Conservation (phyloP, 2,797 vertebrate species). For the Rhinophrynus dorsalis region DNA sequence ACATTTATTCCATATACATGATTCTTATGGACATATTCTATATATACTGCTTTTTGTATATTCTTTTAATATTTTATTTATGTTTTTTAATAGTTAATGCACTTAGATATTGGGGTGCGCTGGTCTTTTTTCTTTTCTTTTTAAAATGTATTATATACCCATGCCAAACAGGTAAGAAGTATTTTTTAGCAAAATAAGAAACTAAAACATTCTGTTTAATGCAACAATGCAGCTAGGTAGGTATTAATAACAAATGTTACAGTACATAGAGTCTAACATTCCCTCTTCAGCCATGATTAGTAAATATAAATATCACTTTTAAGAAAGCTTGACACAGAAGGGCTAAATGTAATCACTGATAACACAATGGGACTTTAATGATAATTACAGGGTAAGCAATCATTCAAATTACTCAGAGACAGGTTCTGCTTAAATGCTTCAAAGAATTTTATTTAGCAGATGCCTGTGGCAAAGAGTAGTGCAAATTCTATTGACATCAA, state of each 20-base stretch:
- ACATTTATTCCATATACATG: no score
- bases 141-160: no score
- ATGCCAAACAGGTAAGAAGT: no score
- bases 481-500: conserved; percentile 44
- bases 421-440: conserved; percentile 54
- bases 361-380: conserved; percentile 62
- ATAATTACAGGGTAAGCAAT: conserved; percentile 56
- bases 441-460: conserved; percentile 49
- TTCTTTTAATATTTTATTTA: no score
- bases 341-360: conserved; percentile 49
- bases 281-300: conserved; percentile 24
- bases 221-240: conserved; percentile 28
- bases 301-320: background rate
- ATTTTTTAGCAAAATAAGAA: no score
- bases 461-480: conserved; percentile 55
- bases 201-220: background rate
- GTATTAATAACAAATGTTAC: conserved; percentile 10
- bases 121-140: no score
- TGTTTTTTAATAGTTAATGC: no score
- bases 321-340: conserved; percentile 38
- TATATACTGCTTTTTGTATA: no score
- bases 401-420: conserved; percentile 50
- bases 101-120: no score
- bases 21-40: no score
- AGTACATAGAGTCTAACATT: conserved; percentile 29